A percentile compares a stretch with the other conserved stretches of the same genome.
Conservation (phyloP, 2,888 invertebrate genomes). For the Dorcus hopei region DNA sequence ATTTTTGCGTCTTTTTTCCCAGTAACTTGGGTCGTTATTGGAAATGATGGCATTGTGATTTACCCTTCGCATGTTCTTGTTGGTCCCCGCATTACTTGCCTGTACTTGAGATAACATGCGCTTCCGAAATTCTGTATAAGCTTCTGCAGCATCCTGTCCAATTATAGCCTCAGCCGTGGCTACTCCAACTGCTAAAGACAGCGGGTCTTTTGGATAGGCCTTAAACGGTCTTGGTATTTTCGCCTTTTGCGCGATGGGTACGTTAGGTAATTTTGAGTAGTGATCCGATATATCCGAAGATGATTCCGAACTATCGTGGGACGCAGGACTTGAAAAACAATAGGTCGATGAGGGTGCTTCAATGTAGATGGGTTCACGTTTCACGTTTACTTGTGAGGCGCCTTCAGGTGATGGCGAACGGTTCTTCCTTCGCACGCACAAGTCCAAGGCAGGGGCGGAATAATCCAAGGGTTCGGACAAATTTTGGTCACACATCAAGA, state of each 20-base stretch:
- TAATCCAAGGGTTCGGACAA: constrained; percentile 24
- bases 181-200: constrained; percentile 56
- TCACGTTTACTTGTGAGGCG: constrained; percentile 1
- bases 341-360: constrained; percentile 27
- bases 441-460: constrained; percentile 31
- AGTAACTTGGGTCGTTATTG: constrained; percentile 72
- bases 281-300: constrained; percentile 17
- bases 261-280: constrained; percentile 1
- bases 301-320: constrained; percentile 30
- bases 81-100: constrained; percentile 49
- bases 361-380: constrained; percentile 17
- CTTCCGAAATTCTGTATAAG: constrained; percentile 69
- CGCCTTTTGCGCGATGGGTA: constrained; percentile 30
- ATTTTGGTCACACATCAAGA: constrained; percentile 6
- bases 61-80: constrained; percentile 68
- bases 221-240: constrained; percentile 63
- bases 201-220: constrained; percentile 69
- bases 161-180: constrained; percentile 49
- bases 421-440: constrained; percentile 32
- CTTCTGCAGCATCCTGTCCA: constrained; percentile 58
- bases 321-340: constrained; percentile 29
- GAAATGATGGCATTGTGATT: constrained; percentile 25
- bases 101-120: constrained; percentile 66
- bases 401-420: constrained; percentile 22
- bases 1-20: constrained; percentile 84